phyloP scores from a whole-genome alignment of 2,888 invertebrate species.

The Lysandra bellargus region DNA sequence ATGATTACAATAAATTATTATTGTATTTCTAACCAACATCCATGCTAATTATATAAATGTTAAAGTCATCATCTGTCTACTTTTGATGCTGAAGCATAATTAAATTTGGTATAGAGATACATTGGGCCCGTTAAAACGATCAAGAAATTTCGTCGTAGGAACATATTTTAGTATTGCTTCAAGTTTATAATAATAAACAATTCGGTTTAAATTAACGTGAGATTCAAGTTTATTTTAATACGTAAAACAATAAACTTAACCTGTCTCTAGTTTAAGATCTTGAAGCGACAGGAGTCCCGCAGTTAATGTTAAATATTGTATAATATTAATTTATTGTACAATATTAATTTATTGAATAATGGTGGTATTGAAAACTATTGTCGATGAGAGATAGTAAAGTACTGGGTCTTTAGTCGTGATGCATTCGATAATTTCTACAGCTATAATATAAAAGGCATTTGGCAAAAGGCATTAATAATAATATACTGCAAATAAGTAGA shows the following conservation, averaged over 20 bases:
- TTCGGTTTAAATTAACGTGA: background rate
- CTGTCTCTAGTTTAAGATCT: constrained; percentile 14
- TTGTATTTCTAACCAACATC: too few species aligned
- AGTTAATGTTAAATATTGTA: background rate
- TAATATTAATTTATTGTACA: background rate
- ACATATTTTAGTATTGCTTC: too few species aligned
- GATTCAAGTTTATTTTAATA: background rate
- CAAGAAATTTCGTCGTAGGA: too few species aligned
- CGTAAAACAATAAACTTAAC: background rate
- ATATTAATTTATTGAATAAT: background rate
- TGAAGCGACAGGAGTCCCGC: background rate
- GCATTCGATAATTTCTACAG: background rate
- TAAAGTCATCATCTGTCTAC: too few species aligned
- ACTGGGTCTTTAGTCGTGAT: background rate
- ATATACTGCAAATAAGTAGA: background rate
- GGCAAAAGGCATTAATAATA: too few species aligned
- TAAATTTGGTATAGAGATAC: too few species aligned
- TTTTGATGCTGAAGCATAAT: too few species aligned
- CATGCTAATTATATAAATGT: too few species aligned
- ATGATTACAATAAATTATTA: too few species aligned
- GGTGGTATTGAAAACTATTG: constrained; percentile 11
- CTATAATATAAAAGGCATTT: background rate
- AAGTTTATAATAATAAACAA: background rate
- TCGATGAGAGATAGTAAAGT: constrained; percentile 17
- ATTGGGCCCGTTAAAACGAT: too few species aligned